phyloP scores from a whole-genome alignment of 2,797 vertebrate genomes.

The Microctenopoma steveboyesi region DNA sequence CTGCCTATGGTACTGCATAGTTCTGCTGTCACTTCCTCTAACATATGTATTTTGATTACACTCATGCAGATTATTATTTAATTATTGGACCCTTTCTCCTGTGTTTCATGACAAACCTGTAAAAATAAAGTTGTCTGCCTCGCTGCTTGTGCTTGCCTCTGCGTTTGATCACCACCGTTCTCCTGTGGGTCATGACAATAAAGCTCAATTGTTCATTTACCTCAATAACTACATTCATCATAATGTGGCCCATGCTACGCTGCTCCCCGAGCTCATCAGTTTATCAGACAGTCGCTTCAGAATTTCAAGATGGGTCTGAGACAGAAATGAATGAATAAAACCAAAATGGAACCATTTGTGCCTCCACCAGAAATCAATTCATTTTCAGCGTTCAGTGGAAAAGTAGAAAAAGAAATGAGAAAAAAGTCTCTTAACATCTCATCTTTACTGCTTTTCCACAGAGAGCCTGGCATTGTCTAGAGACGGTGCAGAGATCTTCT shows the following conservation, averaged over 20 bases:
- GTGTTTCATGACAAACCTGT: fast-evolving
- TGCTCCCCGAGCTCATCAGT: slow-evolving; percentile 55
- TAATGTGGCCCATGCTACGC: slow-evolving; percentile 19
- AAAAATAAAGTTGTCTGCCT: neutral
- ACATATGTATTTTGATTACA: slow-evolving; percentile 9
- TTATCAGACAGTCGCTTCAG: slow-evolving; percentile 55
- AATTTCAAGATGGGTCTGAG: slow-evolving; percentile 40
- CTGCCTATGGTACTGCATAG: neutral
- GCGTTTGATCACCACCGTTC: neutral
- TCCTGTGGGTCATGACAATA: slow-evolving; percentile 1
- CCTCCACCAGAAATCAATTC: slow-evolving; percentile 63
- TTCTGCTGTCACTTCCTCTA: slow-evolving; percentile 25
- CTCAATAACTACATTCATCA: slow-evolving; percentile 38
- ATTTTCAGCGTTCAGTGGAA: slow-evolving; percentile 56
- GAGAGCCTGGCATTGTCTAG: slow-evolving; percentile 78
- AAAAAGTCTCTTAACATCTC: slow-evolving; percentile 68
- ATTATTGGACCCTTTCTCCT: neutral
- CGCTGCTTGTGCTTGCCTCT: slow-evolving; percentile 1
- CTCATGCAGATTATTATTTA: neutral
- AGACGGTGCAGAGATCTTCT: slow-evolving; percentile 80
- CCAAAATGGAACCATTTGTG: slow-evolving; percentile 63
- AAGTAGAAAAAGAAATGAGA: slow-evolving; percentile 49
- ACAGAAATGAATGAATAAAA: slow-evolving; percentile 46
- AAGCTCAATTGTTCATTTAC: slow-evolving; percentile 44
- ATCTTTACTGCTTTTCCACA: slow-evolving; percentile 73